Conservation (phyloP, 2,888 invertebrate genomes). For the Cheilosia scutellata region DNA sequence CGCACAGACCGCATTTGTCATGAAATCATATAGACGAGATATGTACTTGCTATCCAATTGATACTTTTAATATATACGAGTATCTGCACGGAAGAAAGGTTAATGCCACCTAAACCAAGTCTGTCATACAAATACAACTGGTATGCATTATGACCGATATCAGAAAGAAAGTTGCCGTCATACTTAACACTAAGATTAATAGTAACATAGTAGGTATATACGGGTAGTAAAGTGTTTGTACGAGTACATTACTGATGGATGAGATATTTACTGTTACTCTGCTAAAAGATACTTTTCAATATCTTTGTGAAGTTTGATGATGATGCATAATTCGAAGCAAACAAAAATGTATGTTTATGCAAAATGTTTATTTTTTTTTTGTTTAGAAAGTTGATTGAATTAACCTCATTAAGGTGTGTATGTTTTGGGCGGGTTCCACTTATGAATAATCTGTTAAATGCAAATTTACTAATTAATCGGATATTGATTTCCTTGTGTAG, state of each 20-base stretch:
- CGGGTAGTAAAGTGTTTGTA: slow-evolving; percentile 12
- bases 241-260: slow-evolving; percentile 33
- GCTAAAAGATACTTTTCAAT: slow-evolving; percentile 8
- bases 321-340: slow-evolving; percentile 4
- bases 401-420: slow-evolving; percentile 26
- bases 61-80: slow-evolving; percentile 3
- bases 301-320: neutral
- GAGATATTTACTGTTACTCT: slow-evolving; percentile 30
- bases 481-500: no score
- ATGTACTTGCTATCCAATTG: slow-evolving; percentile 13
- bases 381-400: slow-evolving; percentile 50
- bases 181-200: slow-evolving; percentile 22
- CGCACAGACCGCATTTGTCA: slow-evolving; percentile 41
- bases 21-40: slow-evolving; percentile 4
- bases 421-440: slow-evolving; percentile 14
- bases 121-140: slow-evolving; percentile 23
- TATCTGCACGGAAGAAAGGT: slow-evolving; percentile 45
- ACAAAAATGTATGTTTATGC: neutral
- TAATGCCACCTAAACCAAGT: slow-evolving; percentile 37
- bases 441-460: neutral
- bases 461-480: neutral
- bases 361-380: slow-evolving; percentile 1
- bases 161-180: slow-evolving; percentile 43
- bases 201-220: neutral
- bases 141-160: slow-evolving; percentile 21